phyloP scores from a whole-genome alignment of 2,888 invertebrate genomes.

The Drosophila affinis region DNA sequence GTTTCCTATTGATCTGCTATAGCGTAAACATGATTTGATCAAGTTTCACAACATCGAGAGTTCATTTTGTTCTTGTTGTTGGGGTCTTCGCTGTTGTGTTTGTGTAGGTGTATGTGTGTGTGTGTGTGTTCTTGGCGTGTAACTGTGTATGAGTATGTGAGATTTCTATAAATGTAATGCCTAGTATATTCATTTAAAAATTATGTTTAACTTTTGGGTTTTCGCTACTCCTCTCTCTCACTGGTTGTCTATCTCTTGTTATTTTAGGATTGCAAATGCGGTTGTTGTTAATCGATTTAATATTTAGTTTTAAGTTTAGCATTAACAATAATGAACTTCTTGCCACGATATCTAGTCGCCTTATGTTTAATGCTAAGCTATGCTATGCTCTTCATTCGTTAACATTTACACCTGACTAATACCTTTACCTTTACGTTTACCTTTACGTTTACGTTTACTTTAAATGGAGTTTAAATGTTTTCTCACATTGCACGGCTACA shows the following conservation, averaged over 20 bases:
- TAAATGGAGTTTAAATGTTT: conserved; percentile 39
- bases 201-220: conserved; percentile 79
- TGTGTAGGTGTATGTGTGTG: conserved; percentile 16
- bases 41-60: conserved; percentile 84
- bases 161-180: conserved; percentile 64
- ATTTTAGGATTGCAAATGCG: conserved; percentile 69
- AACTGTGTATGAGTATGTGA: conserved; percentile 37
- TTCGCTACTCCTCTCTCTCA: conserved; percentile 48
- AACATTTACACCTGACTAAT: conserved; percentile 52
- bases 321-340: conserved; percentile 68
- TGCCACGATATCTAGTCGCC: conserved; percentile 33
- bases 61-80: conserved; percentile 79
- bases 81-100: conserved; percentile 62
- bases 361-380: conserved; percentile 53
- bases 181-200: conserved; percentile 71
- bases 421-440: conserved; percentile 21
- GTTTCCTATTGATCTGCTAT: conserved; percentile 42
- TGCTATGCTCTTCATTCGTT: conserved; percentile 49
- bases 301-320: conserved; percentile 48
- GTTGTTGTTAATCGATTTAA: conserved; percentile 49
- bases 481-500: conserved; percentile 59
- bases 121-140: conserved; percentile 28
- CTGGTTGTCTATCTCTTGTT: conserved; percentile 20
- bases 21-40: conserved; percentile 81
- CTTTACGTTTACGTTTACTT: conserved; percentile 24